Evolutionary conservation across 1,140 invertebrate genomes (phyloP).

Genomic region (Lysiphlebus fabarum): DNA sequence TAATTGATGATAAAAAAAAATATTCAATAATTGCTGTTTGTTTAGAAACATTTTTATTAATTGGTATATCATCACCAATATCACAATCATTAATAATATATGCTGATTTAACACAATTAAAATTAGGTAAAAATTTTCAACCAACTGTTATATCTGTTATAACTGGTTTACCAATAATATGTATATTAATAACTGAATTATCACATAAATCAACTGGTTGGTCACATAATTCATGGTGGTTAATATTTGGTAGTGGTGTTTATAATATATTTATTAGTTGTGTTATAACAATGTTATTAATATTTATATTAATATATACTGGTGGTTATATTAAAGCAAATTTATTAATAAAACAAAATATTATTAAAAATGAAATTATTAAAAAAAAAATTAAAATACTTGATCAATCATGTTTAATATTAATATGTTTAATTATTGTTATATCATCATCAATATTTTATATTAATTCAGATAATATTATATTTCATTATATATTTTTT

Average conservation of each 20-base stretch:
- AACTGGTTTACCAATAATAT: constrained; percentile 58
- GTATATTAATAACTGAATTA: constrained; percentile 59
- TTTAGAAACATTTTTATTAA: constrained; percentile 56
- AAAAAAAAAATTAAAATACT: constrained; percentile 57
- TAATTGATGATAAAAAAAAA: constrained; percentile 49
- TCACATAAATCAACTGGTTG: constrained; percentile 57
- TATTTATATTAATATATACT: constrained; percentile 57
- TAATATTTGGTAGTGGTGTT: constrained; percentile 55
- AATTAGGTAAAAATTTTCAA: constrained; percentile 54
- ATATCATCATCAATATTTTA: constrained; percentile 61
- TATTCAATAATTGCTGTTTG: constrained; percentile 51
- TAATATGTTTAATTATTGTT: constrained; percentile 58
- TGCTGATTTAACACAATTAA: constrained; percentile 57
- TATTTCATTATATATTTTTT: constrained; percentile 61
- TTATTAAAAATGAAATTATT: constrained; percentile 49
- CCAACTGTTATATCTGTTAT: constrained; percentile 60
- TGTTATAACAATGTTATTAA: constrained; percentile 53
- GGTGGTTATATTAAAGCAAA: constrained; percentile 55
- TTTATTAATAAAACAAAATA: constrained; percentile 46
- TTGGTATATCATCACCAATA: constrained; percentile 59
- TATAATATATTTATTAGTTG: constrained; percentile 61
- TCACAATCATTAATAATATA: constrained; percentile 60
- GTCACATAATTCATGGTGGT: constrained; percentile 59
- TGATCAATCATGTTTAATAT: constrained; percentile 59
- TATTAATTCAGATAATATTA: constrained; percentile 59